Conservation (phyloP, 2,888 invertebrate genomes). For the Torymus texanus region DNA sequence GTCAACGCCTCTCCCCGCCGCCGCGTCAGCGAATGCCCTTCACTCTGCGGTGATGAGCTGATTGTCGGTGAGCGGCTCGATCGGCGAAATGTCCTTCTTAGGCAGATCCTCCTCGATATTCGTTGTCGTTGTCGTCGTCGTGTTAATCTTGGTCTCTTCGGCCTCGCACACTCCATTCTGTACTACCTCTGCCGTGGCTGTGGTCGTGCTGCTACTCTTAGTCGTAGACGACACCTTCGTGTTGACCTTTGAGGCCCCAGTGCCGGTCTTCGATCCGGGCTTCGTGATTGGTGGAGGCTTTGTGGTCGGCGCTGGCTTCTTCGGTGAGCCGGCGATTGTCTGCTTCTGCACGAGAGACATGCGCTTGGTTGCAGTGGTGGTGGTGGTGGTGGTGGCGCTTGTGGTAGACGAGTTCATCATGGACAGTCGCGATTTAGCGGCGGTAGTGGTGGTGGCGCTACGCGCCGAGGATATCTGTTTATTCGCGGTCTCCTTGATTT, state of each 20-base stretch:
- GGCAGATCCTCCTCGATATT: conserved; percentile 72
- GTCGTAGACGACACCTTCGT: conserved; percentile 56
- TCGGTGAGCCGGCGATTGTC: conserved; percentile 30
- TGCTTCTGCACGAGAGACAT: conserved; percentile 36
- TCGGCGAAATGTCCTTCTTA: conserved; percentile 77
- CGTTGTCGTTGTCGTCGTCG: conserved; percentile 69
- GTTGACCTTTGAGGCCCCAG: conserved; percentile 44
- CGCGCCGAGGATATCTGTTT: conserved; percentile 80
- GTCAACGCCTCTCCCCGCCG: conserved; percentile 16
- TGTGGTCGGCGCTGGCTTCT: conserved; percentile 61
- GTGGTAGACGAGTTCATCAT: conserved; percentile 57
- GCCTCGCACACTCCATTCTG: conserved; percentile 69
- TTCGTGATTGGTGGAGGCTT: conserved; percentile 61
- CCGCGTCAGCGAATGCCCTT: conserved; percentile 52
- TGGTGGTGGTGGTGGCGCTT: conserved; percentile 52
- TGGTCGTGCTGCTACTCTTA: conserved; percentile 41
- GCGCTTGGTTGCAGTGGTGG: conserved; percentile 52
- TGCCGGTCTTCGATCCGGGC: conserved; percentile 48
- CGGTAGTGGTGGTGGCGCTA: conserved; percentile 67
- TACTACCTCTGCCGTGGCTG: conserved; percentile 58
- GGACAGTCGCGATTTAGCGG: conserved; percentile 58
- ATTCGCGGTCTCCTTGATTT: conserved; percentile 83
- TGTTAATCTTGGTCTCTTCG: conserved; percentile 56
- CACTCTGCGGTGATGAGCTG: conserved; percentile 72
- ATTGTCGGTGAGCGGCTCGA: conserved; percentile 69